These are phyloP conservation scores for Noturus placidus DNA, from an alignment of 2,113 vertebrate species.

Conservation along the genomic window DNA sequence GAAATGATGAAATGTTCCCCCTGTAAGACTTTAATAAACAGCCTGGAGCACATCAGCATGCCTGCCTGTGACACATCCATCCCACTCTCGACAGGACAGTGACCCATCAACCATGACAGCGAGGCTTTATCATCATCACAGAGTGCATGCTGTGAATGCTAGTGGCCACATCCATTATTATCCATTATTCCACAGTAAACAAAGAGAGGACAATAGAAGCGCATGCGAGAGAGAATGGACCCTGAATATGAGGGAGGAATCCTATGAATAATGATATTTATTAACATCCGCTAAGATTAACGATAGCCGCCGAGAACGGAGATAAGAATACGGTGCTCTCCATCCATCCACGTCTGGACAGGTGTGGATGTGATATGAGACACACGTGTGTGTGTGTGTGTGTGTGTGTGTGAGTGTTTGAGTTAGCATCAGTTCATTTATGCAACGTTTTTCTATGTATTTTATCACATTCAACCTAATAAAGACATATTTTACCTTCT, in stretches of 20 bases:
- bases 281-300: constrained; percentile 60
- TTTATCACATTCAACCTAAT: neutral
- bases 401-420: too few species aligned
- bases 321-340: neutral
- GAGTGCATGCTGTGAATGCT: constrained; percentile 50
- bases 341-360: neutral
- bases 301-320: constrained; percentile 36
- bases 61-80: neutral
- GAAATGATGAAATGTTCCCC: neutral
- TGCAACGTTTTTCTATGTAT: neutral
- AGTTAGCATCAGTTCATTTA: neutral
- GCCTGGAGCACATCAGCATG: neutral
- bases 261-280: constrained; percentile 59
- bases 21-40: neutral
- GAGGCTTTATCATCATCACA: constrained; percentile 60
- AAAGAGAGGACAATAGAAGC: constrained; percentile 50
- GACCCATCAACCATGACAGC: constrained; percentile 33
- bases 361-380: neutral
- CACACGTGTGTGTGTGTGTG: too few species aligned
- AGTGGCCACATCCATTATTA: constrained; percentile 55
- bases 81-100: neutral
- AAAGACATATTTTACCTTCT: neutral
- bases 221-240: constrained; percentile 43
- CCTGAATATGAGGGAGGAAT: constrained; percentile 2
- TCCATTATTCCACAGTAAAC: constrained; percentile 41